phyloP scores from a whole-genome alignment of 2,888 invertebrate genomes.

The Prenolepis imparis region DNA sequence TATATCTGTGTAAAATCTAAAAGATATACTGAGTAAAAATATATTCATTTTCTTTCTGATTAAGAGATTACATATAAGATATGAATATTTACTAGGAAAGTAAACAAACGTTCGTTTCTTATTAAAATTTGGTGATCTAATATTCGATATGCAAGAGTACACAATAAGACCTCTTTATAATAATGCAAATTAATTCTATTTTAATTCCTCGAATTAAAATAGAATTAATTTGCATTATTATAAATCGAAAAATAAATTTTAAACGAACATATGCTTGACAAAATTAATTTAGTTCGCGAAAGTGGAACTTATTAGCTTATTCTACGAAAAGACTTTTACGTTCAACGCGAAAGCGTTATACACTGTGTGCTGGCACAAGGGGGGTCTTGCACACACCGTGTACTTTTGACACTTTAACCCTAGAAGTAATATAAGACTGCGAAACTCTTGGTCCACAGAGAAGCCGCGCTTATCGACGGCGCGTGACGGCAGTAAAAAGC shows the following conservation, averaged over 20 bases:
- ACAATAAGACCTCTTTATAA: no score
- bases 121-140: background rate
- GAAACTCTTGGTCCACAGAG: conserved; percentile 62
- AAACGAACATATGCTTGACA: background rate
- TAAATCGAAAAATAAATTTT: background rate
- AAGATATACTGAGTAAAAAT: background rate
- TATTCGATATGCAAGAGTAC: background rate
- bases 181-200: no score
- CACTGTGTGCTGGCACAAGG: conserved; percentile 22
- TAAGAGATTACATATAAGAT: background rate
- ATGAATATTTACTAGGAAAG: background rate
- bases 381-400: background rate
- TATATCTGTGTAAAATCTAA: background rate
- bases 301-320: background rate
- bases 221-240: background rate
- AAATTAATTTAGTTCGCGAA: background rate
- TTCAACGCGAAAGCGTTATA: background rate
- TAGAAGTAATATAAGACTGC: conserved; percentile 35
- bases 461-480: conserved; percentile 73
- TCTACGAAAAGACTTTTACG: background rate
- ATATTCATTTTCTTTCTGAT: no score
- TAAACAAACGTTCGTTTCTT: background rate
- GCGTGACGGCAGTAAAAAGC: conserved; percentile 82
- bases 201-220: background rate
- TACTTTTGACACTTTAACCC: conserved; percentile 50